Conservation (phyloP, 2,888 invertebrate species). For the Anaspis maculata region DNA sequence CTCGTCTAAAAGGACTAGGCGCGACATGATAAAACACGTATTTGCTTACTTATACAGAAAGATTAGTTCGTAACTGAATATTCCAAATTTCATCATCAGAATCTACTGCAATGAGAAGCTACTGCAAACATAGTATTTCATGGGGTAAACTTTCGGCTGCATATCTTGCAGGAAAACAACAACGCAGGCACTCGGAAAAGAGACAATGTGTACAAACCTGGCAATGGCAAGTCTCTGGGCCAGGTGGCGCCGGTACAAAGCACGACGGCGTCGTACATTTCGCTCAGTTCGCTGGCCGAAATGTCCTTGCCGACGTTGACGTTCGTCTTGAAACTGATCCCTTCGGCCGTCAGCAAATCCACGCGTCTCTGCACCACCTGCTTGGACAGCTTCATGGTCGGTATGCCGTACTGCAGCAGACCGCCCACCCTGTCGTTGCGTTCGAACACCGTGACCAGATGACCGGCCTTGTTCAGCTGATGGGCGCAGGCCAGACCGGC, state of each 20-base stretch:
- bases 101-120: too few species aligned
- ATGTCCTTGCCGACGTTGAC: conserved; percentile 88
- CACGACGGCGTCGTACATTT: conserved; percentile 74
- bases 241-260: conserved; percentile 92
- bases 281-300: conserved; percentile 60
- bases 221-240: conserved; percentile 84
- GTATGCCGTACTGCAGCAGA: conserved; percentile 94
- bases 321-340: conserved; percentile 75
- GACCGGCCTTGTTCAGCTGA: conserved; percentile 95
- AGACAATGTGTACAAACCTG: too few species aligned
- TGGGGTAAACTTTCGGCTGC: too few species aligned
- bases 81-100: too few species aligned
- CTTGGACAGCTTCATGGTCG: conserved; percentile 97
- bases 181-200: too few species aligned
- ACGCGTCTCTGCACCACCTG: conserved; percentile 85
- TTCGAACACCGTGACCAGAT: conserved; percentile 93
- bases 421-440: conserved; percentile 94
- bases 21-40: too few species aligned
- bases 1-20: too few species aligned
- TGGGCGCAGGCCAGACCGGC: conserved; percentile 94
- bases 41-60: too few species aligned
- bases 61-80: too few species aligned
- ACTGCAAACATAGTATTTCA: too few species aligned
- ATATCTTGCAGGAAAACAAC: too few species aligned
- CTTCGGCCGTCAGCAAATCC: conserved; percentile 79